Evolutionary conservation across 2,797 vertebrate genomes (phyloP).

Genomic region (Sebastes reedi): DNA sequence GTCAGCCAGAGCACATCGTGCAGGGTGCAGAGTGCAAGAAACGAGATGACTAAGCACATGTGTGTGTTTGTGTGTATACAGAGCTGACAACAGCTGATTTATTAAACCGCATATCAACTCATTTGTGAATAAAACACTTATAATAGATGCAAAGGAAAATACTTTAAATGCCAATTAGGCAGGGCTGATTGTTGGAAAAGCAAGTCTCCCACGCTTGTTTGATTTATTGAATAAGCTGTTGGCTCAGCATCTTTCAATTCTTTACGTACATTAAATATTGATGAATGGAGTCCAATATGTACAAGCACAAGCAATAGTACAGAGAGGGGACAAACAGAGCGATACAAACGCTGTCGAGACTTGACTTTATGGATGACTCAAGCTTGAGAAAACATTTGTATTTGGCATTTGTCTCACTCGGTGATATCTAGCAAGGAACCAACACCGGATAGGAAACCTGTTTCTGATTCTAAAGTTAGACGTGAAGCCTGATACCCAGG

Average conservation of each 20-base stretch:
- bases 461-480: not conserved
- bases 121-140: slow-evolving; percentile 38
- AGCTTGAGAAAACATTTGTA: not conserved
- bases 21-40: slow-evolving; percentile 16
- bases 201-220: not conserved
- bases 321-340: not conserved
- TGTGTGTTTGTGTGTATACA: slow-evolving; percentile 3
- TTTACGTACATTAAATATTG: slow-evolving; percentile 47
- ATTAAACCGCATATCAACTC: slow-evolving; percentile 23
- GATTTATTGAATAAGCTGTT: slow-evolving; percentile 35
- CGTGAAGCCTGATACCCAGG: not conserved
- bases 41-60: slow-evolving; percentile 37
- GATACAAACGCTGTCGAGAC: not conserved
- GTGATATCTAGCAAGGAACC: not conserved
- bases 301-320: not conserved
- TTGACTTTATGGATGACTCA: not conserved
- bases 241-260: slow-evolving; percentile 24
- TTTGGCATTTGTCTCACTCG: not conserved
- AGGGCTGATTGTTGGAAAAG: slow-evolving; percentile 25
- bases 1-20: slow-evolving; percentile 12
- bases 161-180: slow-evolving; percentile 42
- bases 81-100: slow-evolving; percentile 39
- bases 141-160: slow-evolving; percentile 28
- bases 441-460: not conserved
- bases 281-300: slow-evolving; percentile 20